phyloP scores from a whole-genome alignment of 2,888 invertebrate species.

The Scelioninae gen. 1 region DNA sequence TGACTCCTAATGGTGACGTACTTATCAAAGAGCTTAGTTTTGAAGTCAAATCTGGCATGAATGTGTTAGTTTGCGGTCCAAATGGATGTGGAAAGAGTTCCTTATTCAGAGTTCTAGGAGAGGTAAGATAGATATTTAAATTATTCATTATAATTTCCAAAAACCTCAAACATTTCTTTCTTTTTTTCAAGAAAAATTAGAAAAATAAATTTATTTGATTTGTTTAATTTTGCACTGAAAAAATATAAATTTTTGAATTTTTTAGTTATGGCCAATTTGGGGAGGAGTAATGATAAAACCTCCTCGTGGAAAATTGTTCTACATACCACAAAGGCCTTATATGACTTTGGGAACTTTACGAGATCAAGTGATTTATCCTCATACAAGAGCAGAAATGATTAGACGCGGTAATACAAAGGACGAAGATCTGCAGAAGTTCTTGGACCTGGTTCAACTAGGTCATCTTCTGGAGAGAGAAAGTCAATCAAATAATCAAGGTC shows the following conservation, averaged over 20 bases:
- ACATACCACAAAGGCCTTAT: constrained; percentile 98
- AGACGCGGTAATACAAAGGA: constrained; percentile 90
- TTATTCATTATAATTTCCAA: not conserved
- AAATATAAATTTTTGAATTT: not conserved
- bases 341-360: constrained; percentile 98
- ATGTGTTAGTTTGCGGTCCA: constrained; percentile 98
- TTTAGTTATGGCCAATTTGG: constrained; percentile 96
- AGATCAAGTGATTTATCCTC: constrained; percentile 98
- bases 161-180: too few relatives aligned
- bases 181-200: too few relatives aligned
- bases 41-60: constrained; percentile 97
- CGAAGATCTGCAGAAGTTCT: constrained; percentile 89
- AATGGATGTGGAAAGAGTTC: constrained; percentile 99
- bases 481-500: constrained; percentile 84
- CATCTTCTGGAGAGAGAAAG: constrained; percentile 94
- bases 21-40: constrained; percentile 94
- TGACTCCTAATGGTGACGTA: constrained; percentile 98
- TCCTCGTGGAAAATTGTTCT: constrained; percentile 97
- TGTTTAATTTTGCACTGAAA: too few relatives aligned
- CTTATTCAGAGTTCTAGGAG: constrained; percentile 97
- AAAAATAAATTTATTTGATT: not conserved
- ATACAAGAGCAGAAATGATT: constrained; percentile 93
- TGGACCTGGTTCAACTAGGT: constrained; percentile 93
- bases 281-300: constrained; percentile 97
- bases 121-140: constrained; percentile 85